Conservation (phyloP, 2,888 invertebrate species). For the Cistogaster globosa region DNA sequence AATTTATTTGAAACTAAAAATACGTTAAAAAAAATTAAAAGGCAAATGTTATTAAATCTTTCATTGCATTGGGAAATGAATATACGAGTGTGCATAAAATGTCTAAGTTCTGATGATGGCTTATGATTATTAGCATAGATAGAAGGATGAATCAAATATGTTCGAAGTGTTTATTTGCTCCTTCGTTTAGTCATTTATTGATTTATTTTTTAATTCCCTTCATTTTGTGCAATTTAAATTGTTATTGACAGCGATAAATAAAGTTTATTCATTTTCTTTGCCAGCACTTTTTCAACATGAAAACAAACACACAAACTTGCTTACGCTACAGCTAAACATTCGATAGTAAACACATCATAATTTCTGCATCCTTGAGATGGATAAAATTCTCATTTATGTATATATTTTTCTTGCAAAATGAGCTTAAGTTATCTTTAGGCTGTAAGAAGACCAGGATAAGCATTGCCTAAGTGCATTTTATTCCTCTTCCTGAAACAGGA, state of each 20-base stretch:
- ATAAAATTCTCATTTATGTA: too few relatives aligned
- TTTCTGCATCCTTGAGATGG: too few relatives aligned
- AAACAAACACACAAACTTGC: background rate
- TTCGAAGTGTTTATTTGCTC: slow-evolving; percentile 1
- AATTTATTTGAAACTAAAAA: slow-evolving; percentile 10
- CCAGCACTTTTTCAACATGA: background rate
- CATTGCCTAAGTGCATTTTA: too few relatives aligned
- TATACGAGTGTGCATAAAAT: too few relatives aligned
- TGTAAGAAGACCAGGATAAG: too few relatives aligned
- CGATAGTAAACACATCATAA: too few relatives aligned
- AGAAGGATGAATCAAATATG: slow-evolving; percentile 17
- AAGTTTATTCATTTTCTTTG: slow-evolving; percentile 41
- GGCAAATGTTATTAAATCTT: too few relatives aligned
- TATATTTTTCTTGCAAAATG: too few relatives aligned
- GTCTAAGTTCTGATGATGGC: slow-evolving; percentile 21
- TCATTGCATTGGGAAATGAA: too few relatives aligned
- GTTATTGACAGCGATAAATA: slow-evolving; percentile 62
- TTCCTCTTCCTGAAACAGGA: too few relatives aligned
- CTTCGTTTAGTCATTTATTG: slow-evolving; percentile 2
- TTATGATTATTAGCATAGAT: slow-evolving; percentile 11
- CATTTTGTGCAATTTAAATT: slow-evolving; percentile 58
- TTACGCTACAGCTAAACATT: background rate
- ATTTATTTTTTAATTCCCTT: slow-evolving; percentile 57
- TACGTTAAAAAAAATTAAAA: slow-evolving; percentile 18
- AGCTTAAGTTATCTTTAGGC: too few relatives aligned